Base-by-base conservation (phyloP, 2,113 vertebrate species). In the Oncorhynchus kisutch region DNA sequence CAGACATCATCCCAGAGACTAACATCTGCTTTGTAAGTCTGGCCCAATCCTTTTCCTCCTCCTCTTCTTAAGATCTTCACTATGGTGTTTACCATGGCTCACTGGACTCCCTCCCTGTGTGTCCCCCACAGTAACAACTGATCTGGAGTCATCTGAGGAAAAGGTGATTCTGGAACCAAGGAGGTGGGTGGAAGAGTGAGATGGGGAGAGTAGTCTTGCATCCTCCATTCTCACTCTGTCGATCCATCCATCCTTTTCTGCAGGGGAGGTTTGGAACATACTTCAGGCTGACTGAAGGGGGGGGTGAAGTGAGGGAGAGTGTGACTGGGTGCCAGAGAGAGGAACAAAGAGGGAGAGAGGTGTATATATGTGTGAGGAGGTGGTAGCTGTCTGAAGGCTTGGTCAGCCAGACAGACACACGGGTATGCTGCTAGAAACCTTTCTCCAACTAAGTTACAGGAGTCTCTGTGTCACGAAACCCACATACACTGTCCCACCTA, bases 21-120 rank as follows among this genome's bases (percentile, higher is more conserved):
- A 95, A 96, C 86, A 94, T 96, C 76, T 94, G 89, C 83, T 95
- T 95, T 76, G 95, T 97, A 89, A 94, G 96, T 95, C 1, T 67
- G 4, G 73, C 4, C 4, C 8, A 18, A 1, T 0, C 29, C n/a
- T 14, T 34, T 51, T 70, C 29, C 14, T 24, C 29, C 3, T 24
- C 20, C 3, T 20, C 20, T 22, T 20, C 6, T 22, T 9, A 72
- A 18, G 39, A 45, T 11, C 2, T 45, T 12, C 1, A 51, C 24
- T 62, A 57, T 62, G 14, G 13, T 14, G 65, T 27, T 67, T 67
- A 5, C 27, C 22, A 64, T 22, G 7, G 20, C 13, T 54, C 51
- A 54, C 14, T 13, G 12, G 51, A 5, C 16, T 54, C 16, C 14
- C 16, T 54, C 16, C 16, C 4, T 13, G 51, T 39, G n/a, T 74